These are phyloP conservation scores for Cotesia glomerata DNA, from an alignment of 1,140 invertebrate genomes.

Conservation along the genomic window DNA sequence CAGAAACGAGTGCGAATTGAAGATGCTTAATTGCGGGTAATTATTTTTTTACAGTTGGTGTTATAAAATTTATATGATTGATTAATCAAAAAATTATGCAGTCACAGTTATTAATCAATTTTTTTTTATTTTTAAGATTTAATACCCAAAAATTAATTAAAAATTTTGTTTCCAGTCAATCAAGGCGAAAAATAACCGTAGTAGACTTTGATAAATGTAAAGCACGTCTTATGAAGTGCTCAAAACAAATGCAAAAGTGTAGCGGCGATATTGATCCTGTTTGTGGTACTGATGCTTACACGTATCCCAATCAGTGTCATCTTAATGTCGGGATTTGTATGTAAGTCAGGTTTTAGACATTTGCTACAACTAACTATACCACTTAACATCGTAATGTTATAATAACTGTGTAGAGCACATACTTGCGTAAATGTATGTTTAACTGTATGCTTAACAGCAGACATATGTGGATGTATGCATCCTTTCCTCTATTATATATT, in stretches of 20 bases:
- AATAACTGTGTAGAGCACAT: too few relatives aligned
- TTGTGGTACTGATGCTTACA: conserved; percentile 83
- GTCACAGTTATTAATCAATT: neutral
- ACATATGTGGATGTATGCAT: too few relatives aligned
- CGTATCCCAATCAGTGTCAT: conserved; percentile 81
- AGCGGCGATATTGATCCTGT: conserved; percentile 73
- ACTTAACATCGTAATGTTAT: neutral
- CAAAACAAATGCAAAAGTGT: conserved; percentile 71
- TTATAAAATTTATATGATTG: neutral
- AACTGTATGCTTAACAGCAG: neutral
- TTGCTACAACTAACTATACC: neutral
- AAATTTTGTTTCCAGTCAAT: conserved; percentile 44
- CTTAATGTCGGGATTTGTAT: conserved; percentile 82
- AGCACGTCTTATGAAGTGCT: conserved; percentile 73
- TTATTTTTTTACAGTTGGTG: conserved; percentile 46
- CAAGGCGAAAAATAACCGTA: conserved; percentile 68
- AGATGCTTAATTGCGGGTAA: conserved; percentile 89
- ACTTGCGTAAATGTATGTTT: neutral
- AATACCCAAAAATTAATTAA: neutral
- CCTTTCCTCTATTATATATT: too few relatives aligned
- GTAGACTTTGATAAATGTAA: conserved; percentile 80
- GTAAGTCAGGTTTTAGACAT: conserved; percentile 65
- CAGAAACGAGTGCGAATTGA: conserved; percentile 86
- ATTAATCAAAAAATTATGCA: neutral
- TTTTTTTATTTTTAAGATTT: neutral